phyloP scores from a whole-genome alignment of 2,888 invertebrate genomes.

The Byasa hedistus region DNA sequence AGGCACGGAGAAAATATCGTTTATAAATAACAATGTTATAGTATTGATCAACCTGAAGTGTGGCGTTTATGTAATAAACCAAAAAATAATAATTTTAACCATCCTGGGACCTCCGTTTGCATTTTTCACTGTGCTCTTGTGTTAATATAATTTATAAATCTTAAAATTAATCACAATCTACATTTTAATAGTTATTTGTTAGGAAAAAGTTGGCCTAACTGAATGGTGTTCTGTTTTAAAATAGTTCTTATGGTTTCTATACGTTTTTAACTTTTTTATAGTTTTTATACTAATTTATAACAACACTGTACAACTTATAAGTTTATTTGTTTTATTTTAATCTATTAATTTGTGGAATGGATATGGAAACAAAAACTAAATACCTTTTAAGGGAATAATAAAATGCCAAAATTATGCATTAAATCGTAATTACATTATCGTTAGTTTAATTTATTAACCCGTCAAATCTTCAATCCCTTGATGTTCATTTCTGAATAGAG shows the following conservation, averaged over 20 bases:
- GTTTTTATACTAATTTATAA: constrained; percentile 5
- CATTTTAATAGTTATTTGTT: background rate
- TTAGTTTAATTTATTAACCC: constrained; percentile 8
- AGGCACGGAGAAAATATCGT: no score
- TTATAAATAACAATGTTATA: background rate
- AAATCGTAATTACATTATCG: constrained; percentile 36
- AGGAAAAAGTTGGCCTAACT: constrained; percentile 17
- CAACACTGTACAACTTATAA: constrained; percentile 7
- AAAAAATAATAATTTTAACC: background rate
- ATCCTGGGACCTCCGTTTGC: background rate
- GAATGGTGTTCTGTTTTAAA: constrained; percentile 5
- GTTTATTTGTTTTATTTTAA: constrained; percentile 11
- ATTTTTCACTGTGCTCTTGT: background rate
- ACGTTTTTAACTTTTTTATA: background rate
- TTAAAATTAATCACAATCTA: constrained; percentile 3
- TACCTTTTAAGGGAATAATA: constrained; percentile 41
- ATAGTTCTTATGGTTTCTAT: background rate
- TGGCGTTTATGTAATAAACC: background rate
- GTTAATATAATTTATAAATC: background rate
- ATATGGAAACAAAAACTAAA: constrained; percentile 33
- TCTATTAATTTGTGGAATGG: constrained; percentile 13
- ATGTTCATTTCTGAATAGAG: no score
- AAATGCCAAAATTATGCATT: constrained; percentile 48
- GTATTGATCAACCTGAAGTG: background rate
- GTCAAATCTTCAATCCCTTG: background rate